Evolutionary conservation across 2,888 invertebrate genomes (phyloP).

Genomic region (Portevinia maculata): DNA sequence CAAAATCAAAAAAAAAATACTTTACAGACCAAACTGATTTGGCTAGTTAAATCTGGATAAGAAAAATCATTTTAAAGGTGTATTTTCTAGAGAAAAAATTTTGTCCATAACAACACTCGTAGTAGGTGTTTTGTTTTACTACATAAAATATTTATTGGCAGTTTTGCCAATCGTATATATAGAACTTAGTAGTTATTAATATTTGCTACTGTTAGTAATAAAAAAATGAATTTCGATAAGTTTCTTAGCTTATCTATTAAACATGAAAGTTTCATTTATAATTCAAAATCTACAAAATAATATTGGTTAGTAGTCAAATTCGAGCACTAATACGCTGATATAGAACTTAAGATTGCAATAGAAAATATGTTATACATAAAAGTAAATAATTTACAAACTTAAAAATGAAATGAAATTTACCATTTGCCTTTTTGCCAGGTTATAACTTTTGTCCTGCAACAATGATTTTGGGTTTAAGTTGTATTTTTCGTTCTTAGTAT

Average conservation of each 20-base stretch:
- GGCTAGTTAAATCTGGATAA: too few species aligned
- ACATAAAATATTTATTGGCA: not conserved
- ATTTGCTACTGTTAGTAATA: not conserved
- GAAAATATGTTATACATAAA: not conserved
- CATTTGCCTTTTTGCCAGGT: slow-evolving; percentile 93
- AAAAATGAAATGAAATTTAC: slow-evolving; percentile 84
- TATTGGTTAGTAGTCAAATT: slow-evolving; percentile 29
- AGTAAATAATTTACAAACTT: slow-evolving; percentile 28
- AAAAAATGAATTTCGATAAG: not conserved
- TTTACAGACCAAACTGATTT: too few species aligned
- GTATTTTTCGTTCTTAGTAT: slow-evolving; percentile 4
- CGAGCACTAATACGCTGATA: slow-evolving; percentile 13
- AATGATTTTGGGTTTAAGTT: slow-evolving; percentile 62
- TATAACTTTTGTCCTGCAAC: slow-evolving; percentile 94
- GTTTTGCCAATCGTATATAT: not conserved
- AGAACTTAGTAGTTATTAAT: not conserved
- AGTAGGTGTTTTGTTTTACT: not conserved
- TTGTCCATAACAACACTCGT: not conserved
- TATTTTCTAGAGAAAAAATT: not conserved
- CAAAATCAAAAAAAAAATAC: too few species aligned
- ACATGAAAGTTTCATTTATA: not conserved
- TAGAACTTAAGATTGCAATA: slow-evolving; percentile 7
- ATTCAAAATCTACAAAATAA: slow-evolving; percentile 24
- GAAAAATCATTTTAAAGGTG: too few species aligned
- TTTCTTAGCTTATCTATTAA: not conserved